phyloP scores from a whole-genome alignment of 2,888 invertebrate species.

The Pachliopta kotzebuea region DNA sequence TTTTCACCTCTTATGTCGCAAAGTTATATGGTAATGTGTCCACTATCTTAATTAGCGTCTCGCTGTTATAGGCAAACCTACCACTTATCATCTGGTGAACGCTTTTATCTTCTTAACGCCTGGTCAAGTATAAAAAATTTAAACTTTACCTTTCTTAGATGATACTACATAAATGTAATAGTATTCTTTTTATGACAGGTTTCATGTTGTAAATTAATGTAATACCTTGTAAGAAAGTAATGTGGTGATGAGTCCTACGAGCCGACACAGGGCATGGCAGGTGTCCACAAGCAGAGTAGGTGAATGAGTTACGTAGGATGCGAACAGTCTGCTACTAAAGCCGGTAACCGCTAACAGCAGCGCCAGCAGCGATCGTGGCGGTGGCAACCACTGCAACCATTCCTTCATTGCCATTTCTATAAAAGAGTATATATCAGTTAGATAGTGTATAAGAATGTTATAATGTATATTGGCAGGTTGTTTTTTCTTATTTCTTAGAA shows the following conservation, averaged over 20 bases:
- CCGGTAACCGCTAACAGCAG: constrained; percentile 86
- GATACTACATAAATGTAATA: background rate
- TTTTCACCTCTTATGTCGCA: too few relatives aligned
- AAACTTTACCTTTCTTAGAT: background rate
- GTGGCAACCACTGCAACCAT: constrained; percentile 86
- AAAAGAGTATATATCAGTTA: background rate
- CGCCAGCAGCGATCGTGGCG: constrained; percentile 88
- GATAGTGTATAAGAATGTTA: background rate
- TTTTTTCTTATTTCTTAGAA: background rate
- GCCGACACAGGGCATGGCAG: constrained; percentile 96
- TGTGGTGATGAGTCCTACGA: constrained; percentile 87
- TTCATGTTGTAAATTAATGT: background rate
- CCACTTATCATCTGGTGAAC: too few relatives aligned
- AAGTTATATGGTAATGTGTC: too few relatives aligned
- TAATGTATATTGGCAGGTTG: background rate
- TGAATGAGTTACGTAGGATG: constrained; percentile 94
- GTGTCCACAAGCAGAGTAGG: constrained; percentile 95
- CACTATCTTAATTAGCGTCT: too few relatives aligned
- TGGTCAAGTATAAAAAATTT: too few relatives aligned
- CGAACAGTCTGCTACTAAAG: constrained; percentile 90
- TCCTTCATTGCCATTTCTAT: constrained; percentile 87
- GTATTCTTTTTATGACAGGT: too few relatives aligned
- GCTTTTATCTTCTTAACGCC: too few relatives aligned
- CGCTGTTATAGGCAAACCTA: too few relatives aligned
- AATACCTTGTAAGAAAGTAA: constrained; percentile 66